Base-by-base conservation (phyloP, 2,888 invertebrate species). In the Lucinisca nassula region DNA sequence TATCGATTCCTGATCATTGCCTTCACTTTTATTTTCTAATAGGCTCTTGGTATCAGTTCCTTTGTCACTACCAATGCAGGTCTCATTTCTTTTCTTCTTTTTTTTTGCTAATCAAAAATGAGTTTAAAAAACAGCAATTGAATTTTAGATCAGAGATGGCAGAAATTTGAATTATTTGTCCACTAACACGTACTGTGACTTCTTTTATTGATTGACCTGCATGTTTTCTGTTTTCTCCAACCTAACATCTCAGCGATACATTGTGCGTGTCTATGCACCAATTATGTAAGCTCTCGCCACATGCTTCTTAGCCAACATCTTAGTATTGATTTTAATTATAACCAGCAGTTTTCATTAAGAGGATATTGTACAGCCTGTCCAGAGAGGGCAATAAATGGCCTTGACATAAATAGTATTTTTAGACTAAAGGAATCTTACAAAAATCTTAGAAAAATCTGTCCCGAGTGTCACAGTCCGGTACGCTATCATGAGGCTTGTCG, bases 221-320 rank as follows among this genome's bases (percentile, higher is more conserved):
- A 67, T 67, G 67, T 17, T 55, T 8, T 55, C 55, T n/a, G n/a
- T 55, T 55, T 67, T 67, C 35, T 35, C 67, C n/a, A 67, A 67
- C 35, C 21, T 35, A 67, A 67, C 67, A 67, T 67, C 67, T 32
- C 24, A 32, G 8, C 12, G 67, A 35, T 35, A 67, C 35, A 30
- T 35, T 35, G 67, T 67, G 67, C 67, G 67, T 67, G 67, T 67
- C 67, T 84, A 79, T 88, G 88, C 88, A 88, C 88, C 85, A 85
- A 88, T 88, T 88, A 88, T 85, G 85, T 88, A 88, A 85, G 85
- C 82, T 82, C 82, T 88, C 83, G 85, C 83, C 88, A 88, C 67
- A 85, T 77, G 85, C 88, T 84, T 88, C 84, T 88, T 79, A 82
- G 85, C 88, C 84, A 88, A 81, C 85, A 79, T 84, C 84, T 80